Base-by-base conservation (phyloP, 1,140 invertebrate species). In the Caenorhabditis tropicalis region DNA sequence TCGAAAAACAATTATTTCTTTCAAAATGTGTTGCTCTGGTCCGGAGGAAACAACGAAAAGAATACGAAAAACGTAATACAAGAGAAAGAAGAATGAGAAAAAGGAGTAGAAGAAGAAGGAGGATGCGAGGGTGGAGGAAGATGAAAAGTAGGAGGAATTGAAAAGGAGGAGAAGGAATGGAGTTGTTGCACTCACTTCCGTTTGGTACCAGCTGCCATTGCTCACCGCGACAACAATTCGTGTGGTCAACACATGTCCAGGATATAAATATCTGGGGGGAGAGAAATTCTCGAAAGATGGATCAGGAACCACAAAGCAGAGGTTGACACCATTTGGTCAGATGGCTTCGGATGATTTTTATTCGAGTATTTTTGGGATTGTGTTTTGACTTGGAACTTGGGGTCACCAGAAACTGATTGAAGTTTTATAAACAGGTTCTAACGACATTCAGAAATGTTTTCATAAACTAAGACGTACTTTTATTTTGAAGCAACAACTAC, bases 111-210 rank as follows among this genome's bases (percentile, higher is more conserved):
- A 12, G 49, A 51, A n/a, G 2, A 21, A n/a, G 60, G 19, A 19
- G 60, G 60, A 36, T 10, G 60, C 16, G 24, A 36, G 24, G 31
- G 60, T n/a, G n/a, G n/a, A n/a, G n/a, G n/a, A n/a, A n/a, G n/a
- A n/a, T n/a, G n/a, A n/a, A n/a, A n/a, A n/a, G n/a, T n/a, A n/a
- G n/a, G n/a, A n/a, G n/a, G n/a, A n/a, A n/a, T n/a, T n/a, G n/a
- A n/a, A n/a, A n/a, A n/a, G n/a, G n/a, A n/a, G n/a, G n/a, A n/a
- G n/a, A n/a, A 10, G 31, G 60, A 70, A 36, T 33, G 31, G 33
- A 70, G 60, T 70, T 70, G 60, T 70, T 70, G 60, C 60, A 70
- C 60, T 36, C 29, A 70, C 60, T 70, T 70, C 60, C 60, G 60
- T 70, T 70, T 70, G 19, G 60, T 70, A 70, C 60, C 60, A 70